Percentiles rank a stretch among this genome's conserved stretches.
Conservation (phyloP, 2,113 vertebrate species). For the Epinephelus lanceolatus region DNA sequence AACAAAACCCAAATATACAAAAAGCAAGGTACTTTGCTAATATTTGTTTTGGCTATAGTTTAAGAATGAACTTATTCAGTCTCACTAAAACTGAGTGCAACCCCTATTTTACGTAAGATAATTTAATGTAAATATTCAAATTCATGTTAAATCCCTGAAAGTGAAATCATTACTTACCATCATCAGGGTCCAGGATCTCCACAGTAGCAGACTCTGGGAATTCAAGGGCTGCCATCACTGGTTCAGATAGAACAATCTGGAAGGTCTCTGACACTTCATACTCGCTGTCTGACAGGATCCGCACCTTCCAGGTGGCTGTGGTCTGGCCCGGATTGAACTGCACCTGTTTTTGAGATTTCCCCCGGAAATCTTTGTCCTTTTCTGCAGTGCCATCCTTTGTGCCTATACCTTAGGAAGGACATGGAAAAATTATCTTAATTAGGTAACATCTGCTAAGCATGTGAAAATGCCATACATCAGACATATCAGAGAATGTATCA, state of each 20-base stretch:
- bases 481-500: background rate
- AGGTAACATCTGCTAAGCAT: background rate
- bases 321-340: constrained; percentile 97
- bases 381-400: constrained; percentile 91
- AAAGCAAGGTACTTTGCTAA: background rate
- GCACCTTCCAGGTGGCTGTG: constrained; percentile 91
- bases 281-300: constrained; percentile 87
- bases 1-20: background rate
- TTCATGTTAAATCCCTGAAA: no score
- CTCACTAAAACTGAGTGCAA: background rate
- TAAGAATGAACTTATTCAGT: background rate
- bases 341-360: constrained; percentile 95
- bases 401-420: constrained; percentile 87
- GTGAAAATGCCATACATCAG: background rate
- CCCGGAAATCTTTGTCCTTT: constrained; percentile 93
- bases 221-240: constrained; percentile 93
- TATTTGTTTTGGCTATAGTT: background rate
- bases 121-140: background rate
- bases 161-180: constrained; percentile 85
- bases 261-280: constrained; percentile 92
- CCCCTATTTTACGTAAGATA: background rate
- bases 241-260: constrained; percentile 92
- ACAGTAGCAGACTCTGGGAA: constrained; percentile 87
- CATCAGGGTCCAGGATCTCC: constrained; percentile 93
- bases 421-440: constrained; percentile 2